A percentile compares a stretch with the other conserved stretches of the same genome.
phyloP scores from a whole-genome alignment of 2,113 vertebrate species.

The Lagopus muta region DNA sequence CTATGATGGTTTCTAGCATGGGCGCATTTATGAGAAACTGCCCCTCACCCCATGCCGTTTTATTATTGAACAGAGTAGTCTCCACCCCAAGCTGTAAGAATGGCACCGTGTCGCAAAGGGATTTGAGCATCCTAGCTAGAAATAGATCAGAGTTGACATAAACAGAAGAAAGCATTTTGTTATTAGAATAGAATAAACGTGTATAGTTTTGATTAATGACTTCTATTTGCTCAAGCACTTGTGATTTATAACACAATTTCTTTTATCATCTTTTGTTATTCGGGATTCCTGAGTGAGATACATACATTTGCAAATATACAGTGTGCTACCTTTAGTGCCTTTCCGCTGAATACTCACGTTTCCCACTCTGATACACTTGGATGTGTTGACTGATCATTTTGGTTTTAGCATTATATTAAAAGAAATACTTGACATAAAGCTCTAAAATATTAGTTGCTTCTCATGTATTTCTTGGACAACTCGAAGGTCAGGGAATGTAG shows the following conservation, averaged over 20 bases:
- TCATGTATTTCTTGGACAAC: neutral
- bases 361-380: neutral
- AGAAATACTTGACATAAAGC: neutral
- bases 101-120: neutral
- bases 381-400: neutral
- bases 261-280: neutral
- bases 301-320: neutral
- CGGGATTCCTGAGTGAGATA: neutral
- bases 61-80: neutral
- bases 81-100: neutral
- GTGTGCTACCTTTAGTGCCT: neutral
- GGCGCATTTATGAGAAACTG: neutral
- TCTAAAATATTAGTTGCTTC: neutral
- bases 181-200: neutral
- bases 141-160: neutral
- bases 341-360: neutral
- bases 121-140: neutral
- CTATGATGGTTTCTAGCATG: neutral
- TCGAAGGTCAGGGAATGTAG: neutral
- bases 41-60: neutral
- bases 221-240: conserved; percentile 11
- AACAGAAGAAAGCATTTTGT: neutral
- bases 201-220: conserved; percentile 7
- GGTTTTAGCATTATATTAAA: neutral
- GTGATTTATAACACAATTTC: conserved; percentile 34